Evolutionary conservation across 1,140 invertebrate genomes (phyloP).

Genomic region (Drosophila arawakana): DNA sequence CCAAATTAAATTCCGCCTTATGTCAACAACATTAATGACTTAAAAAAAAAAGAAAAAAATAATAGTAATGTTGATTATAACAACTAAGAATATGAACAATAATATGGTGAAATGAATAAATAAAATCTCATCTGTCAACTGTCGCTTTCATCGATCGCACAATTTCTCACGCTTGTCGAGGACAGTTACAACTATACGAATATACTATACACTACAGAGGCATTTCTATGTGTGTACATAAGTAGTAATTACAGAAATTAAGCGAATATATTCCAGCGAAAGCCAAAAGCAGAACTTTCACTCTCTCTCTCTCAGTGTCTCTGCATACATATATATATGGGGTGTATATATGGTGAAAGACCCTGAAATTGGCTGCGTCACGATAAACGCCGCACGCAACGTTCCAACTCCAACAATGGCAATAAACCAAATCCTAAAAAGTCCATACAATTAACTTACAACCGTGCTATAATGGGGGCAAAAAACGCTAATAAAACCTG

Average conservation of each 20-base stretch:
- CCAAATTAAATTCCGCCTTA: neutral
- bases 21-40: neutral
- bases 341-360: conserved; percentile 14
- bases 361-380: conserved; percentile 74
- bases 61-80: neutral
- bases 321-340: too few species aligned
- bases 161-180: conserved; percentile 30
- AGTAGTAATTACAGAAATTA: conserved; percentile 59
- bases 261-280: conserved; percentile 53
- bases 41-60: neutral
- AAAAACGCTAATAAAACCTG: conserved; percentile 20
- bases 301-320: too few species aligned
- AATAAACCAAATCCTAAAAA: conserved; percentile 36
- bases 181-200: neutral
- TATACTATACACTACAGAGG: conserved; percentile 5
- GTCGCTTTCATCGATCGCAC: conserved; percentile 30
- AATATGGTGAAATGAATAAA: conserved; percentile 1
- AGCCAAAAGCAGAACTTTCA: conserved; percentile 15
- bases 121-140: conserved; percentile 4
- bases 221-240: conserved; percentile 15
- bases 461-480: conserved; percentile 39
- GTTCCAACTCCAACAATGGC: conserved; percentile 29
- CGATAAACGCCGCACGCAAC: conserved; percentile 71
- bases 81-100: neutral
- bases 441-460: conserved; percentile 58